Evolutionary conservation across 2,888 invertebrate species (phyloP), one percentile per base, ranked within the genome.

Genomic region (Cantharis nigra): DNA sequence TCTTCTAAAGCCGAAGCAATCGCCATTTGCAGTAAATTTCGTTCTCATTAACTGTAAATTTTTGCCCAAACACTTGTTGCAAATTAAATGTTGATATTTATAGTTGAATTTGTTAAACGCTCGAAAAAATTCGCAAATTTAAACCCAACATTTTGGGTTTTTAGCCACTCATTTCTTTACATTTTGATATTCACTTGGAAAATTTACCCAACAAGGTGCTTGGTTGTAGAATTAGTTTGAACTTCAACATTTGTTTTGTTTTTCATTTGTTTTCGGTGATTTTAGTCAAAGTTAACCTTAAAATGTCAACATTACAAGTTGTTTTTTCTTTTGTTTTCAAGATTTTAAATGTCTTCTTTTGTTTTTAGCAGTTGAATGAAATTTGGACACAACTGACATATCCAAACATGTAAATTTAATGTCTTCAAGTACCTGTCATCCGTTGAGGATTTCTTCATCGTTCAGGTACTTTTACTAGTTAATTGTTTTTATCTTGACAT

Each of bases 31-130:
- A 78, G 74, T 75, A 75, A 69, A 72, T 71, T 69, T 11, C 70
- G 71, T 75, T 64, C 78, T 67, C 74, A 74, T 78, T 78, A 78
- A 74, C 78, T 78, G 78, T 71, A 78, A 78, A 78, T 67, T 75
- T 75, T 74, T 75, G 13, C 72, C 70, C 64, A 33, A 49, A 49
- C 49, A 49, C 49, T 49, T 49, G 49, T 49, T 49, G 49, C 49
- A 49, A 49, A 49, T 49, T 49, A 7, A 49, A 0, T 49, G n/a
- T 49, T 3, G 49, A 49, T 49, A n/a, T 49, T 49, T 49, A n/a
- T 13, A 49, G 49, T 49, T 7, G 7, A 49, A 49, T 49, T 49
- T 49, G 49, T 4, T 30, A 23, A 9, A 49, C 63, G 5, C 9
- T 5, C 14, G 3, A 18, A 62, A 69, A 67, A 23, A 33, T 26